Evolutionary conservation across 2,888 invertebrate genomes (phyloP).

Genomic region (Watsonalla cultraria): DNA sequence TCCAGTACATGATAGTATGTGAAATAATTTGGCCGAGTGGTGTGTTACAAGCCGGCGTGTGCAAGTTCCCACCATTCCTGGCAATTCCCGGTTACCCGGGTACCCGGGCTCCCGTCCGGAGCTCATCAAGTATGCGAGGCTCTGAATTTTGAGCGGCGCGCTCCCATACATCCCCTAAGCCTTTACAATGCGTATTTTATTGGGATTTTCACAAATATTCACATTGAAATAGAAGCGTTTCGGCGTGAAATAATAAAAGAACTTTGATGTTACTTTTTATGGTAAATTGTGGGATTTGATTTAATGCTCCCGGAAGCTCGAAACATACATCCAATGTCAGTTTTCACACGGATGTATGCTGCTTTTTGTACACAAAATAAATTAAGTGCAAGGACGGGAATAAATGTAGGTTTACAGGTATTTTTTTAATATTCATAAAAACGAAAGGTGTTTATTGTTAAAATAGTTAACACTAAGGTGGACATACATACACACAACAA

Average conservation of each 20-base stretch:
- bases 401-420: too few relatives aligned
- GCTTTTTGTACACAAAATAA: too few relatives aligned
- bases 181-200: constrained; percentile 42
- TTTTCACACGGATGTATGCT: too few relatives aligned
- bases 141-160: constrained; percentile 44
- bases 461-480: too few relatives aligned
- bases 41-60: background rate
- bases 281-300: background rate
- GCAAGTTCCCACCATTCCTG: background rate
- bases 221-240: constrained; percentile 8
- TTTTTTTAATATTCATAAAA: too few relatives aligned
- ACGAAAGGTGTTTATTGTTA: too few relatives aligned
- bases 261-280: background rate
- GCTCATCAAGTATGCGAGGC: constrained; percentile 52
- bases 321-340: too few relatives aligned
- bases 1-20: background rate
- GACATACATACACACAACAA: too few relatives aligned
- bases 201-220: constrained; percentile 15
- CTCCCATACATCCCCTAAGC: constrained; percentile 34
- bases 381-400: too few relatives aligned
- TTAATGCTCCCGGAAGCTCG: background rate
- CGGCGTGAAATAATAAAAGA: background rate
- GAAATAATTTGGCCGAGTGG: background rate
- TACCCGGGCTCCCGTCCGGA: background rate
- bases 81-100: too few relatives aligned